phyloP scores from a whole-genome alignment of 2,797 vertebrate genomes.

The Fistularia commersonii region DNA sequence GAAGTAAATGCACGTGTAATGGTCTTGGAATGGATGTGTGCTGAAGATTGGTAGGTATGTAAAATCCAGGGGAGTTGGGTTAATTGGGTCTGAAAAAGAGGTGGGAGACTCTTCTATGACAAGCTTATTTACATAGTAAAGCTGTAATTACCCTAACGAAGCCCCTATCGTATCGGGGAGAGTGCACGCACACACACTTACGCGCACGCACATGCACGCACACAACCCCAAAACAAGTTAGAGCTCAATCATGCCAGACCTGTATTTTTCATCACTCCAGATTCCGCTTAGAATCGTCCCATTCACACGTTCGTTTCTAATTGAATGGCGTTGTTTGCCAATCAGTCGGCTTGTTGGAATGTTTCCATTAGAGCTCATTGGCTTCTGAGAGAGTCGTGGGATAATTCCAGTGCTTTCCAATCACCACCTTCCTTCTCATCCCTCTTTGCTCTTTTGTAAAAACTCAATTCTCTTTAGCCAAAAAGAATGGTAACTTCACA shows the following conservation, averaged over 20 bases:
- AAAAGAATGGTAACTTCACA: constrained; percentile 13
- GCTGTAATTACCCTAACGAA: constrained; percentile 77
- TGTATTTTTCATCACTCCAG: constrained; percentile 71
- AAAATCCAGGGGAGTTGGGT: constrained; percentile 72
- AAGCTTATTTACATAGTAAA: constrained; percentile 74
- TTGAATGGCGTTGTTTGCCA: constrained; percentile 70
- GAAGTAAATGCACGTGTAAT: neutral
- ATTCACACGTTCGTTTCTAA: constrained; percentile 74
- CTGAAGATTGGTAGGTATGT: constrained; percentile 63
- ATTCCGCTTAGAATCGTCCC: constrained; percentile 53
- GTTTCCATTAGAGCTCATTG: constrained; percentile 59
- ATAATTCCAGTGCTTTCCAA: constrained; percentile 57
- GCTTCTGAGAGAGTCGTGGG: constrained; percentile 46
- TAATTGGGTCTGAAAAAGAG: constrained; percentile 77
- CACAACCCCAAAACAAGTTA: constrained; percentile 58
- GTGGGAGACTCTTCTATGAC: constrained; percentile 71
- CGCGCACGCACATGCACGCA: constrained; percentile 26
- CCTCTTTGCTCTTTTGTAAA: constrained; percentile 27
- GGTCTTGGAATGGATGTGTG: constrained; percentile 24
- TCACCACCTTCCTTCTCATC: constrained; percentile 58
- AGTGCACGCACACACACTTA: constrained; percentile 29
- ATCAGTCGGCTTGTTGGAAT: constrained; percentile 72
- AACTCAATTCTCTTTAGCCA: constrained; percentile 35
- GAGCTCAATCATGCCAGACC: constrained; percentile 70
- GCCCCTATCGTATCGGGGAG: constrained; percentile 60